These are phyloP conservation scores for Aporophyla nigra DNA, from an alignment of 2,888 invertebrate species.

Conservation along the genomic window DNA sequence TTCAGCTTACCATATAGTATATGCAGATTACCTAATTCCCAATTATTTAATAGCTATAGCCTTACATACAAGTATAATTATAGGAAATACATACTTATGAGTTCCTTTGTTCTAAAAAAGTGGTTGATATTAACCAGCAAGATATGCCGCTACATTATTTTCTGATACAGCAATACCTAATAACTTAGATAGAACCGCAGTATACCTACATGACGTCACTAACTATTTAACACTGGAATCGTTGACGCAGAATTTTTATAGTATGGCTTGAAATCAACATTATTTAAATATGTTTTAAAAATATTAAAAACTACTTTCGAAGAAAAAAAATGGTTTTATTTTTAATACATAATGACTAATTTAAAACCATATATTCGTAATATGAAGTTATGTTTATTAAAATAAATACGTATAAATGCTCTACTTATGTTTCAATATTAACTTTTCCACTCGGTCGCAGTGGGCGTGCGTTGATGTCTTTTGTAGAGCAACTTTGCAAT, in stretches of 20 bases:
- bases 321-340: neutral
- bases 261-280: neutral
- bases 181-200: neutral
- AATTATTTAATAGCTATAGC: slow-evolving; percentile 7
- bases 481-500: slow-evolving; percentile 72
- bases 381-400: slow-evolving; percentile 11
- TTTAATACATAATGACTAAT: neutral
- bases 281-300: neutral
- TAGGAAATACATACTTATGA: slow-evolving; percentile 14
- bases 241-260: neutral
- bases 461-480: slow-evolving; percentile 86
- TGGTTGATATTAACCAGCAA: slow-evolving; percentile 16
- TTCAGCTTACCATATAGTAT: neutral
- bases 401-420: slow-evolving; percentile 21
- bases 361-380: neutral
- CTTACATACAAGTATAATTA: neutral
- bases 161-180: neutral
- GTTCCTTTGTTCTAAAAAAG: slow-evolving; percentile 3
- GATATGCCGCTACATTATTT: slow-evolving; percentile 3
- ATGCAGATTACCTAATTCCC: slow-evolving; percentile 4
- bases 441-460: slow-evolving; percentile 50
- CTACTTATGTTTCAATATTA: slow-evolving; percentile 17
- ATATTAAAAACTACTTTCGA: neutral
- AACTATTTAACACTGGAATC: slow-evolving; percentile 3
- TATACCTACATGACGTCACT: slow-evolving; percentile 30